These are phyloP conservation scores for Tringa solitaria DNA, from an alignment of 2,113 vertebrate genomes.

Conservation along the genomic window DNA sequence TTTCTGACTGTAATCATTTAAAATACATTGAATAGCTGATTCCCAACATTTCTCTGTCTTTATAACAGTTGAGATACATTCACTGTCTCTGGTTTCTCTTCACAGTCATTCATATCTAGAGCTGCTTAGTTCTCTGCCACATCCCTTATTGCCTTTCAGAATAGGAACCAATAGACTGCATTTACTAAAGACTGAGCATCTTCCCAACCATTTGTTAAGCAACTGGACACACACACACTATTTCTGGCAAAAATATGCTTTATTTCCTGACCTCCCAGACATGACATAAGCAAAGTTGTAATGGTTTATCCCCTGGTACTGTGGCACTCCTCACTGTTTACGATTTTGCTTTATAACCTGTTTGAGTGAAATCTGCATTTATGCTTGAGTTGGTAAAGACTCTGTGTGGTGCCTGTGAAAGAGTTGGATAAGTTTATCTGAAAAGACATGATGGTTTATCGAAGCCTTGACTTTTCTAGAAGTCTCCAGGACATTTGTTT, in stretches of 20 bases:
- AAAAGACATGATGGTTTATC: neutral
- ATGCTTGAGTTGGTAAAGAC: neutral
- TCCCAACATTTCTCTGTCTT: neutral
- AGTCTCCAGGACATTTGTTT: neutral
- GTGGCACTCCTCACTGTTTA: neutral
- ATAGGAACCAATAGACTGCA: neutral
- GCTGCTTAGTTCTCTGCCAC: neutral
- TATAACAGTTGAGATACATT: neutral
- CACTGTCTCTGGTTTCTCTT: neutral
- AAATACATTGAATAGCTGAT: neutral
- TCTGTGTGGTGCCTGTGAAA: neutral
- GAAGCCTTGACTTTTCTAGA: neutral
- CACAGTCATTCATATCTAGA: rapidly evolving
- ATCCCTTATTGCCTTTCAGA: neutral
- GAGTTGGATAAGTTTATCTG: neutral
- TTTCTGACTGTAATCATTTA: neutral
- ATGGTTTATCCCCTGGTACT: neutral
- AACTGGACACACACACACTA: neutral
- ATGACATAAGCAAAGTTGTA: neutral
- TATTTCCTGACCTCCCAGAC: neutral
- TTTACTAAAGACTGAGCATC: neutral
- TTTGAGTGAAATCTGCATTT: neutral
- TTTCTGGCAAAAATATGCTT: neutral
- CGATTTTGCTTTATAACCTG: neutral
- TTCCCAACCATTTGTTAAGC: neutral